A percentile compares a stretch with the other conserved stretches of the same genome.
Conservation (phyloP, 2,797 vertebrate genomes). For the Coracias cyanogaster region DNA sequence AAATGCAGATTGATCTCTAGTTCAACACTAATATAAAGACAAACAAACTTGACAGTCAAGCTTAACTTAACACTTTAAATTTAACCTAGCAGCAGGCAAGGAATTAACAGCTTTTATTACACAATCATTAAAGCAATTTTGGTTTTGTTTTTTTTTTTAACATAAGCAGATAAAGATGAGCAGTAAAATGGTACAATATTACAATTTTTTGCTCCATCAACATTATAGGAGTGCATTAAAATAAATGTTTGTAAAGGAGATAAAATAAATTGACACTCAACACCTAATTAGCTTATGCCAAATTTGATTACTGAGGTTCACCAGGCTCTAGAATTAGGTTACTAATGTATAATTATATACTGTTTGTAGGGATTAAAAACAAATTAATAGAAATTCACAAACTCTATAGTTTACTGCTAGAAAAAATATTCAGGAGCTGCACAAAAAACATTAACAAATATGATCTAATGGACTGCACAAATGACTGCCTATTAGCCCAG, state of each 20-base stretch:
- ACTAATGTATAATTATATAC: neutral
- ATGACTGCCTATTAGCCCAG: neutral
- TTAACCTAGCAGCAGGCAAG: neutral
- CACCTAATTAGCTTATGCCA: neutral
- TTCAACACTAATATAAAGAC: neutral
- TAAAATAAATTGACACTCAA: neutral
- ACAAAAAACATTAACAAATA: slow-evolving; percentile 50
- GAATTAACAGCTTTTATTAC: neutral
- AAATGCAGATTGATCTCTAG: neutral
- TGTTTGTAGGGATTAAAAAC: neutral
- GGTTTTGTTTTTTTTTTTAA: neutral
- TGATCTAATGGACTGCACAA: neutral
- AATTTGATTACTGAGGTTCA: neutral
- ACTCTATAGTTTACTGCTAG: neutral
- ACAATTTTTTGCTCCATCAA: neutral
- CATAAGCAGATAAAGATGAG: neutral
- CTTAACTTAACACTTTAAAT: neutral
- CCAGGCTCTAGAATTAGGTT: neutral
- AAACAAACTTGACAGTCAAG: neutral
- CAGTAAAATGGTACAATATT: neutral
- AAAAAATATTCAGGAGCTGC: neutral
- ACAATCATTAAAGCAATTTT: neutral
- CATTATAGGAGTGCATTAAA: neutral
- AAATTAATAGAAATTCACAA: neutral
- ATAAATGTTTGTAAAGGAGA: neutral